phyloP scores from a whole-genome alignment of 2,113 vertebrate species.

The Hemiscyllium ocellatum region DNA sequence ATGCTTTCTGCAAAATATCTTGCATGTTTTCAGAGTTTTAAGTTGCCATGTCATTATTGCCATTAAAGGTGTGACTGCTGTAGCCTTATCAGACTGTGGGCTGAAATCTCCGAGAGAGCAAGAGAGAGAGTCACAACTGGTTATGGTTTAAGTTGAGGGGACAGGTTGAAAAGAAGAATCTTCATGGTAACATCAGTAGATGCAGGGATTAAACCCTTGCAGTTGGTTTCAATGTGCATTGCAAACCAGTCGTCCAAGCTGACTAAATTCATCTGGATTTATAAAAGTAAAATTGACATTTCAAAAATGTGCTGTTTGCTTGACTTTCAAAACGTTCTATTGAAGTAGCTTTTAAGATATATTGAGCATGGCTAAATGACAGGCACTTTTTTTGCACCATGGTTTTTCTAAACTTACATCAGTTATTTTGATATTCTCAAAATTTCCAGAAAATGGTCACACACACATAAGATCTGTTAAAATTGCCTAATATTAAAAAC shows the following conservation, averaged over 20 bases:
- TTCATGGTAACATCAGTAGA: too few relatives aligned
- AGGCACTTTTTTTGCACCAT: background rate
- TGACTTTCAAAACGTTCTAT: background rate
- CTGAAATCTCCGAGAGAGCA: too few relatives aligned
- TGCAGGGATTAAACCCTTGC: too few relatives aligned
- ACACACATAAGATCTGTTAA: background rate
- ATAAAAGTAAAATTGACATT: background rate
- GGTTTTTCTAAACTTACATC: background rate
- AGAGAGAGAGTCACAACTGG: too few relatives aligned
- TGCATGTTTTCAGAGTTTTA: background rate
- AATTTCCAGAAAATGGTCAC: background rate
- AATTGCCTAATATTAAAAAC: too few relatives aligned
- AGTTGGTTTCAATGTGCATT: too few relatives aligned
- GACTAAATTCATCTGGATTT: background rate
- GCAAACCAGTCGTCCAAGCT: too few relatives aligned
- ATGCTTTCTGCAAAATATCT: background rate
- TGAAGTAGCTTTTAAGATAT: background rate
- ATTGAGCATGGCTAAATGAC: background rate
- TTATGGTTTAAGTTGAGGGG: too few relatives aligned
- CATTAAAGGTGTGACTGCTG: background rate
- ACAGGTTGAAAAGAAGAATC: too few relatives aligned
- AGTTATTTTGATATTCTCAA: background rate
- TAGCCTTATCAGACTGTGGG: too few relatives aligned
- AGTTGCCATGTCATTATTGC: background rate
- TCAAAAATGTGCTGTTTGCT: background rate